These are phyloP conservation scores for Mobula hypostoma DNA, from an alignment of 2,113 vertebrate species.

Conservation along the genomic window DNA sequence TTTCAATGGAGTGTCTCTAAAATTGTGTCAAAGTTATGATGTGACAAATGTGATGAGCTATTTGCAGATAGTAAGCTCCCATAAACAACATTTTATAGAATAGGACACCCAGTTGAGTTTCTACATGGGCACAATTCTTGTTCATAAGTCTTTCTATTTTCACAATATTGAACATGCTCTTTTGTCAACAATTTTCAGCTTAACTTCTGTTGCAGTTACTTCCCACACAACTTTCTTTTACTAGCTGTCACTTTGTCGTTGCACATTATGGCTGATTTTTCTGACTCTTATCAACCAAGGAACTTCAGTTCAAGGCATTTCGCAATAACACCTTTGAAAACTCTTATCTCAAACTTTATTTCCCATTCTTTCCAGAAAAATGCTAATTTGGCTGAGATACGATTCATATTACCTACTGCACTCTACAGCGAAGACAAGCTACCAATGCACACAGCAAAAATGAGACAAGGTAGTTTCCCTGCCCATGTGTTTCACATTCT, in stretches of 20 bases:
- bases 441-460: background rate
- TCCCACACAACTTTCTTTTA: background rate
- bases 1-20: too few species aligned
- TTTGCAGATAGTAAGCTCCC: too few species aligned
- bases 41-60: too few species aligned
- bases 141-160: background rate
- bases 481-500: background rate
- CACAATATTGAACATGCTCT: background rate
- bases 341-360: background rate
- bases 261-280: background rate
- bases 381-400: background rate
- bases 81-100: background rate
- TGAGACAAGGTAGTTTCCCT: background rate
- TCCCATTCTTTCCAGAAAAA: background rate
- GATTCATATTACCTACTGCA: background rate
- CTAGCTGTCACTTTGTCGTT: background rate
- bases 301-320: background rate
- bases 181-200: background rate
- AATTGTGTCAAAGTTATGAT: too few species aligned
- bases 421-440: background rate
- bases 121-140: background rate
- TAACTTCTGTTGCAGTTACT: background rate
- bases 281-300: background rate
- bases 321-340: background rate
- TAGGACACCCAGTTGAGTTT: background rate